Base-by-base conservation (phyloP, 2,888 invertebrate species). In the Agonopterix arenella region DNA sequence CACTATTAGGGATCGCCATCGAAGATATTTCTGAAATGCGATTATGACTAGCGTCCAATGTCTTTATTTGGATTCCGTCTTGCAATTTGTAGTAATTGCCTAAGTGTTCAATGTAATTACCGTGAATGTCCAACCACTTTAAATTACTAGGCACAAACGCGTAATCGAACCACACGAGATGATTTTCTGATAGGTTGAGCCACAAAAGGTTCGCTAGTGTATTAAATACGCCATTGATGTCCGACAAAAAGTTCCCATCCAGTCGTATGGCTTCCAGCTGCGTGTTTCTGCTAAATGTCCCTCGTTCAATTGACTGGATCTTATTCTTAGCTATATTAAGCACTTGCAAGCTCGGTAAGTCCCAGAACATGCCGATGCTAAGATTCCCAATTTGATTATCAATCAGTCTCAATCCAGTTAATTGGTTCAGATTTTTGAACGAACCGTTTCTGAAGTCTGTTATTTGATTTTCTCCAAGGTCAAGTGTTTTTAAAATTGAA, bases 381-480 rank as follows among this genome's bases (percentile, higher is more conserved):
- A 95, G 90, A 85, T 95, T 96, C 50, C 95, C 95, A 70, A 96
- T 95, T 73, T 95, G 94, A 84, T 98, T 98, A 70, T 97, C 96
- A 64, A 97, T 97, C 66, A 98, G 76, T 49, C 97, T 91, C 52
- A 98, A 86, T 11, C 96, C 96, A 50, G 96, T 96, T 61, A 98
- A 90, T 80, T 97, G 96, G 64, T 94, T 93, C 49, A 98, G 89
- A 75, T 96, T 95, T 72, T 92, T 93, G 71, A 98, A 95, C 2
- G 96, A 95, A 51, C 95, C 95, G 69, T 97, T 96, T 70, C 91
- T 92, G 60, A 98, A 94, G 48, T 92, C 92, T 42, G 92, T 92
- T 66, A 98, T 96, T 79, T 95, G 94, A 88, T 98, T 98, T 82
- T 97, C 97, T 47, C 97, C 97, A 68, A 98, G 90, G 80, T 97